Base-by-base conservation (phyloP, 2,888 invertebrate species). In the Stenotaenia linearis region DNA sequence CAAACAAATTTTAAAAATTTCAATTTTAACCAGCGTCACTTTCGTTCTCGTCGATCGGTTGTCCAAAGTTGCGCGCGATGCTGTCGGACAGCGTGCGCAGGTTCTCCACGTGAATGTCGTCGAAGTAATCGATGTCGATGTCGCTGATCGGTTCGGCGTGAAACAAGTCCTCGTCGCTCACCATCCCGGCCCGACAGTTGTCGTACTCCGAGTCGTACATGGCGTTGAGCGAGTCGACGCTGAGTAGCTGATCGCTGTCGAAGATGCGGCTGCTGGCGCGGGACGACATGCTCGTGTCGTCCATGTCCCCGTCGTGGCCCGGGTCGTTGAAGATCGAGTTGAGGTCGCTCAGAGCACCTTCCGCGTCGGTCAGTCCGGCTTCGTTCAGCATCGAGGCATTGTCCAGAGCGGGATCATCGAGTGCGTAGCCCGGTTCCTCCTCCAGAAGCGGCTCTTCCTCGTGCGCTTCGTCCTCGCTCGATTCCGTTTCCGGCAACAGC, bases 351-450 rank as follows among this genome's bases (percentile, higher is more conserved):
- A 94, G 88, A 30, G 94, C 94, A 80, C 93, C 94, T 89, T 95
- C 94, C 10, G 93, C 94, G 87, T 94, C 94, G 0, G 94, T 94
- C 74, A 94, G 89, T 9, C 94, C 94, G 23, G 93, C 92, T 87
- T 94, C 94, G 87, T 94, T 93, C 21, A 94, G 87, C 89, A 94
- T 91, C 56, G 94, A 94, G 77, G 93, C 91, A 86, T 94, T 94
- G 86, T 94, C 94, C 12, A 94, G 88, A 18, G 93, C 93, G 0
- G 93, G 93, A 86, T 94, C 94, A 86, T 94, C 94, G 0, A 93
- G 94, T n/a, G 92, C 93, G 85, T 94, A 94, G 30, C 93, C 93
- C 0, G 93, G 92, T 82, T 93, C 93, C 83, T 90, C 90, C 56
- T 83, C 79, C 30, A 83, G 79, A 10, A 83, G 83, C 61, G 83